Base-by-base conservation (phyloP, 2,113 vertebrate genomes). In the Phalacrocorax carbo region DNA sequence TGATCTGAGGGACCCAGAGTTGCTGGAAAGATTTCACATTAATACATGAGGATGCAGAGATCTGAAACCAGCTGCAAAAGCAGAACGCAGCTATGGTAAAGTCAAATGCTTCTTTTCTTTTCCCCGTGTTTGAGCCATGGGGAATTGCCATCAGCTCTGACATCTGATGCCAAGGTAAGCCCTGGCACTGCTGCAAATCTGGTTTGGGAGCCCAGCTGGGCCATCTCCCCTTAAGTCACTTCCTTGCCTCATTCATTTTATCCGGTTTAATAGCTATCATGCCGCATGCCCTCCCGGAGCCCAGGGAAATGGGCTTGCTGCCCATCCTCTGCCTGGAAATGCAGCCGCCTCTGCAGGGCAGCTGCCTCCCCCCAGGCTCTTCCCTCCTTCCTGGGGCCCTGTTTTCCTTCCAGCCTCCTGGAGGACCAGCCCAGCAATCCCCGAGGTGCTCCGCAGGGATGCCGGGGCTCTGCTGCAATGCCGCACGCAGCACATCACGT, bases 241-340 rank as follows among this genome's bases (percentile, higher is more conserved):
- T 96, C 96, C 94, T 91, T 14, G 18, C 49, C 49, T 93, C 38
- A 94, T 93, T 29, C 12, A 65, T 70, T 69, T 89, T 91, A 84
- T 51, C 44, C 29, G 19, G 15, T 52, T 77, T 44, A 44, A 51
- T 13, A 13, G 15, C 19, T 54, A 9, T 22, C 20, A 3, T 5
- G 5, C 66, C 15, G 1, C 79, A 51, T 12, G 1, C 83, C 54
- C 76, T 62, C 32, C 58, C 19, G 75, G 48, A 90, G 51, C 66
- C 17, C 0, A 1, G 76, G 25, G 30, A 51, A 34, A 32, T 23
- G 61, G 82, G 86, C 82, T 80, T 4, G 2, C 54, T 73, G 86
- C 77, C 82, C 55, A 1, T 19, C n/a, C 61, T 44, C 72, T 72
- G 94, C 72, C 84, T 1, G 20, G 61, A 71, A 91, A 86, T 6